Percentiles rank a stretch among this genome's conserved stretches.
Evolutionary conservation across 2,797 vertebrate species (phyloP).

Genomic region (Phylloscopus collybita): DNA sequence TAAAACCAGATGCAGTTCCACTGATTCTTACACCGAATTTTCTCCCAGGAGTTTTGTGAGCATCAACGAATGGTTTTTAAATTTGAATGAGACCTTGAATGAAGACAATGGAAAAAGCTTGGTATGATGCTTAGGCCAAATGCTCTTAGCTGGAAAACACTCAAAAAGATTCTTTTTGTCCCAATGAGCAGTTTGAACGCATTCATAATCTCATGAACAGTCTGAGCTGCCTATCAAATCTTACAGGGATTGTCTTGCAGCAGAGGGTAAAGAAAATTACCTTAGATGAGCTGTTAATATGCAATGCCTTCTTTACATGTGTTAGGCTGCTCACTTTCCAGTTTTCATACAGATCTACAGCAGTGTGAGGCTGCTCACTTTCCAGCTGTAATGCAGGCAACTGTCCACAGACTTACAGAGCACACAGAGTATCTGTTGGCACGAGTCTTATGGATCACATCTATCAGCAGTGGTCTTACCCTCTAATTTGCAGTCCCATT

Average conservation of each 20-base stretch:
- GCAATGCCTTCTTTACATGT: constrained; percentile 13
- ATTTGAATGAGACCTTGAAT: neutral
- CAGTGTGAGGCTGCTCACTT: constrained; percentile 6
- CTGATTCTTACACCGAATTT: neutral
- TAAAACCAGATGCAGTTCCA: neutral
- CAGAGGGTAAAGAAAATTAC: neutral
- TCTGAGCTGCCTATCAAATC: neutral
- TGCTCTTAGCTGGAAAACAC: neutral
- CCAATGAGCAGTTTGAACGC: neutral
- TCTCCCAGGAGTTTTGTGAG: neutral
- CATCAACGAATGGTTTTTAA: neutral
- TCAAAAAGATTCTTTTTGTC: neutral
- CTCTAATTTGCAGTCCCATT: neutral
- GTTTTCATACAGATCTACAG: neutral
- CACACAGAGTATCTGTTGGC: neutral
- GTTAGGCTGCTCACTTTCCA: constrained; percentile 6
- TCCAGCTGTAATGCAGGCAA: neutral
- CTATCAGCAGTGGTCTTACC: neutral
- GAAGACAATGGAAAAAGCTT: neutral
- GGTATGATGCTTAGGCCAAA: neutral
- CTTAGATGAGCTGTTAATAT: constrained; percentile 19
- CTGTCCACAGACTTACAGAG: neutral
- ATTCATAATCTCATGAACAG: neutral
- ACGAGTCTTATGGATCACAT: neutral
- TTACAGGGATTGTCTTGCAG: neutral